These are phyloP conservation scores for Platycercus adscitus DNA, from an alignment of 2,113 vertebrate species.

Conservation along the genomic window DNA sequence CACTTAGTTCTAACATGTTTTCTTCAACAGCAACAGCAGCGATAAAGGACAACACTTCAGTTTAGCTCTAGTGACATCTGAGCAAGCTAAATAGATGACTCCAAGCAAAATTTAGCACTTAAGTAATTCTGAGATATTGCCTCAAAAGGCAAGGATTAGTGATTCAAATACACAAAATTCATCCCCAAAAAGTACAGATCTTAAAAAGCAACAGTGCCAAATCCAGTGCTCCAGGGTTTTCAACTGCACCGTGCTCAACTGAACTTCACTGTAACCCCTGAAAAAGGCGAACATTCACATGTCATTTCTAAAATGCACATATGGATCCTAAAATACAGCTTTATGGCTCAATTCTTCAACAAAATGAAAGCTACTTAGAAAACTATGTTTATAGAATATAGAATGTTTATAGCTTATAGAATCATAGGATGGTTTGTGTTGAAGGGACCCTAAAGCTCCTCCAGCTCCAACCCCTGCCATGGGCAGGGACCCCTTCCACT, in stretches of 20 bases:
- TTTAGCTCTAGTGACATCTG: neutral
- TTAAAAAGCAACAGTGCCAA: neutral
- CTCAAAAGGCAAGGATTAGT: neutral
- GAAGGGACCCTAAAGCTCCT: neutral
- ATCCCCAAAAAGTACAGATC: neutral
- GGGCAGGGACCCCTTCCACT: neutral
- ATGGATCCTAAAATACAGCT: neutral
- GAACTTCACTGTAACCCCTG: accelerated
- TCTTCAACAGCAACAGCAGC: neutral
- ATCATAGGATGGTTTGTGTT: neutral
- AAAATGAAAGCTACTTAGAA: neutral
- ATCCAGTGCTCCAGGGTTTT: accelerated
- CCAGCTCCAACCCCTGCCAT: neutral
- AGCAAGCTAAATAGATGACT: neutral
- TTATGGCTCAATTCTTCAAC: neutral
- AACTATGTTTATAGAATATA: neutral
- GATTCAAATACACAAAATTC: neutral
- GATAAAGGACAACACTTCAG: neutral
- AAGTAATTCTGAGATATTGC: neutral
- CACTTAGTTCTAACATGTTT: neutral
- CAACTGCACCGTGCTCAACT: neutral
- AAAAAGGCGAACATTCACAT: accelerated
- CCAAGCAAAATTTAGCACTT: neutral
- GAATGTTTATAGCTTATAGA: neutral
- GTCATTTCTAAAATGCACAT: neutral